phyloP scores from a whole-genome alignment of 30 jellyfish, hydroid and myxozoan genomes.

The Aurelia sp. region DNA sequence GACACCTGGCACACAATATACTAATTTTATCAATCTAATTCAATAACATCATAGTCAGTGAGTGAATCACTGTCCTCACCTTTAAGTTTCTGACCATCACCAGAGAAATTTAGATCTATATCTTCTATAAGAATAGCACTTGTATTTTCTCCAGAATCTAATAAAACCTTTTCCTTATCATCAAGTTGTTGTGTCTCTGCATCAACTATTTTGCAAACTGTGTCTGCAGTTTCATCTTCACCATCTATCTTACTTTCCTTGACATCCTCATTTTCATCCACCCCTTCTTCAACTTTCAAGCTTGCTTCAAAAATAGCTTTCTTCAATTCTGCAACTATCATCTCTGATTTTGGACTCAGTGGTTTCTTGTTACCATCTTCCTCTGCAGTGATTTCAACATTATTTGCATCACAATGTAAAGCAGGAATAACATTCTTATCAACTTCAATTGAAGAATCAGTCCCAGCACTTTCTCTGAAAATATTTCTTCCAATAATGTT shows the following conservation, averaged over 20 bases:
- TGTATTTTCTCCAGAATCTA: neutral
- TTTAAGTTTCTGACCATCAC: neutral
- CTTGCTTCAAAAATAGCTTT: conserved; percentile 57
- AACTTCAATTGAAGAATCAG: neutral
- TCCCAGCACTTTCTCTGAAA: neutral
- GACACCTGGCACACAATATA: neutral
- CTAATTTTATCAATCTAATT: conserved; percentile 24
- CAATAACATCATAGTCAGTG: conserved; percentile 74
- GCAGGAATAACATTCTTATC: neutral
- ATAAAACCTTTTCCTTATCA: neutral
- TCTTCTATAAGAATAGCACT: neutral
- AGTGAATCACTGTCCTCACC: conserved; percentile 19
- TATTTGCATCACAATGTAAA: neutral
- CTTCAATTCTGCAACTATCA: conserved; percentile 50
- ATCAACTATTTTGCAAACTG: neutral
- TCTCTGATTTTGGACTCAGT: conserved; percentile 57
- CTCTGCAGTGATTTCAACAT: neutral
- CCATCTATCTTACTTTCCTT: neutral
- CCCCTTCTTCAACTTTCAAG: conserved; percentile 20
- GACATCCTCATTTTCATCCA: neutral
- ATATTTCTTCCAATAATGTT: neutral
- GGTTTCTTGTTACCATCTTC: conserved; percentile 5
- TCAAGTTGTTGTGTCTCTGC: neutral
- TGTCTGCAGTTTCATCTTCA: neutral
- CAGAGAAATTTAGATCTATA: neutral